A percentile compares a stretch with the other conserved stretches of the same genome.
Evolutionary conservation across 2,888 invertebrate species (phyloP).

Genomic region (Caenorhabditis plicata): DNA sequence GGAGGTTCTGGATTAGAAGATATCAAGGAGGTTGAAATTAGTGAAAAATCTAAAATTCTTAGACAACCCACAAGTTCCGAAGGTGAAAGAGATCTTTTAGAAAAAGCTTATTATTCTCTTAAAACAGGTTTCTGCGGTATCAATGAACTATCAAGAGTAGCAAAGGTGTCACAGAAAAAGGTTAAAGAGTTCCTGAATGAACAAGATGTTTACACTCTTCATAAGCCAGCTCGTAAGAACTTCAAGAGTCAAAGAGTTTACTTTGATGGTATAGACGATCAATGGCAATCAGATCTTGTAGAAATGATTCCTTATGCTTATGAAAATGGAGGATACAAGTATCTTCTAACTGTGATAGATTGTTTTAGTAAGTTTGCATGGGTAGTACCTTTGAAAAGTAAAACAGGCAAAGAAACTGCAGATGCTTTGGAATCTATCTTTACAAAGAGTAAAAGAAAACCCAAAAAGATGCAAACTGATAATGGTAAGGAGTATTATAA

Average conservation of each 20-base stretch:
- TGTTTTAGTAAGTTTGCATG: constrained; percentile 46
- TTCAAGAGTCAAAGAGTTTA: constrained; percentile 39
- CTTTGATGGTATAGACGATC: constrained; percentile 33
- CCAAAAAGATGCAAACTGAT: constrained; percentile 43
- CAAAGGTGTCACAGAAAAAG: constrained; percentile 22
- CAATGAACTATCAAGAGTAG: constrained; percentile 31
- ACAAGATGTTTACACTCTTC: constrained; percentile 45
- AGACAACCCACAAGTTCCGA: constrained; percentile 2
- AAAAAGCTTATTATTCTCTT: constrained; percentile 29
- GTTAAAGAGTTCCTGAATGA: constrained; percentile 36
- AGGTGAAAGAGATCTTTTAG: constrained; percentile 6
- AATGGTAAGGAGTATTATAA: constrained; percentile 45
- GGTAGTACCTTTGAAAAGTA: constrained; percentile 39
- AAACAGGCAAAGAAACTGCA: constrained; percentile 44
- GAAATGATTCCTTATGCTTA: constrained; percentile 43
- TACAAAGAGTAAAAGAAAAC: constrained; percentile 31
- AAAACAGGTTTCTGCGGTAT: constrained; percentile 38
- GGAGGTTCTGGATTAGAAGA: constrained; percentile 2
- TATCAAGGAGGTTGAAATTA: constrained; percentile 2
- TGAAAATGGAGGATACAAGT: constrained; percentile 40
- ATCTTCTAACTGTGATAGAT: constrained; percentile 30
- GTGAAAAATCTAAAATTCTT: constrained; percentile 2
- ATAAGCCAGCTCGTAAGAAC: constrained; percentile 41
- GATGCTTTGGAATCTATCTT: constrained; percentile 38
- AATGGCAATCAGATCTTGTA: constrained; percentile 49